Conservation (phyloP, 2,797 vertebrate genomes). For the Clarias laeviceps region DNA sequence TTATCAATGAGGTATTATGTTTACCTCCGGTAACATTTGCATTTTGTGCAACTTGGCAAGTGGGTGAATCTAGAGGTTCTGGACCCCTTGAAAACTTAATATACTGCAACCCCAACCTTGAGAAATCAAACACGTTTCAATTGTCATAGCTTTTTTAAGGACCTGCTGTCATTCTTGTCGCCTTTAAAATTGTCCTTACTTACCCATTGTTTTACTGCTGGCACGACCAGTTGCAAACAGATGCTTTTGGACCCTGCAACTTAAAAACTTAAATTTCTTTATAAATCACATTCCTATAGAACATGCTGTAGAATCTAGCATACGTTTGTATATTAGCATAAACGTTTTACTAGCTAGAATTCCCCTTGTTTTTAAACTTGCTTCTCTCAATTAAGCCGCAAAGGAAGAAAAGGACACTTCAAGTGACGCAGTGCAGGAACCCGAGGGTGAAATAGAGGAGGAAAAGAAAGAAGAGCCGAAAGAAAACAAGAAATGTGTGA, state of each 20-base stretch:
- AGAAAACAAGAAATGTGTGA: slow-evolving; percentile 60
- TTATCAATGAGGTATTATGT: background rate
- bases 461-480: slow-evolving; percentile 75
- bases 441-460: slow-evolving; percentile 62
- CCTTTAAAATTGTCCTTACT: too few relatives aligned
- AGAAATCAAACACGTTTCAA: too few relatives aligned
- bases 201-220: too few relatives aligned
- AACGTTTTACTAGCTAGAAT: background rate
- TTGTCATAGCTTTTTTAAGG: too few relatives aligned
- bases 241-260: background rate
- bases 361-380: background rate
- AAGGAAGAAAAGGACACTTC: slow-evolving; percentile 26
- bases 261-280: background rate
- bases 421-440: slow-evolving; percentile 38
- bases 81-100: too few relatives aligned
- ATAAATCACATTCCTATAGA: background rate
- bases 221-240: too few relatives aligned
- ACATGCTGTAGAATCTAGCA: background rate
- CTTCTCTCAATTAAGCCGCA: background rate
- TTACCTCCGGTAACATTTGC: background rate
- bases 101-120: too few relatives aligned
- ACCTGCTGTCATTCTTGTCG: too few relatives aligned
- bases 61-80: too few relatives aligned
- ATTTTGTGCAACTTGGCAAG: background rate
- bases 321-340: background rate